phyloP scores from a whole-genome alignment of 1,140 invertebrate species.

The Tribolium madens region DNA sequence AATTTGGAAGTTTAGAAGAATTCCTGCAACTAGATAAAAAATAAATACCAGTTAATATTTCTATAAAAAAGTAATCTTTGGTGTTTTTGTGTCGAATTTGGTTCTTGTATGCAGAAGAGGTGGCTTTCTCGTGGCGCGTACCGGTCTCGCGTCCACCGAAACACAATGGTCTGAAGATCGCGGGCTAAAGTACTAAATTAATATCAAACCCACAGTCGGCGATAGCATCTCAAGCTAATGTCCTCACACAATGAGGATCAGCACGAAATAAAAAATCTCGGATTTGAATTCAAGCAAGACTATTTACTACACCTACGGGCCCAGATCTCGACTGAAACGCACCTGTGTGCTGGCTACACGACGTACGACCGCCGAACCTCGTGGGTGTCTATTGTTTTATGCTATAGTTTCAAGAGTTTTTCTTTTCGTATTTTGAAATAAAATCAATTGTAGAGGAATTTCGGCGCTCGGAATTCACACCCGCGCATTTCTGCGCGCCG shows the following conservation, averaged over 20 bases:
- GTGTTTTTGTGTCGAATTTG: no score
- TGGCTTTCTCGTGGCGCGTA: no score
- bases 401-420: conserved; percentile 52
- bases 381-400: conserved; percentile 62
- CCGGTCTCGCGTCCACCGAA: neutral
- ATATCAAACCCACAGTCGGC: conserved; percentile 61
- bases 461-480: conserved; percentile 45
- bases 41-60: no score
- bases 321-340: conserved; percentile 51
- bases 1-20: no score
- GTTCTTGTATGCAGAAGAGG: no score
- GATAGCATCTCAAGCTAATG: conserved; percentile 63
- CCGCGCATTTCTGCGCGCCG: conserved; percentile 47
- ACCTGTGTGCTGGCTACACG: conserved; percentile 53
- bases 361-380: conserved; percentile 44
- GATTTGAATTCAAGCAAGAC: conserved; percentile 61
- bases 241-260: conserved; percentile 63
- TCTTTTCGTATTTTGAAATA: conserved; percentile 57
- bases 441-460: conserved; percentile 57
- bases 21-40: no score
- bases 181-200: conserved; percentile 60
- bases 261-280: conserved; percentile 59
- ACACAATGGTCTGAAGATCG: conserved; percentile 54
- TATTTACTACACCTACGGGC: conserved; percentile 63
- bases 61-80: no score